Percentiles rank a stretch among this genome's conserved stretches.
phyloP scores from a whole-genome alignment of 2,797 vertebrate species.

The Hippopotamyrus pictus region DNA sequence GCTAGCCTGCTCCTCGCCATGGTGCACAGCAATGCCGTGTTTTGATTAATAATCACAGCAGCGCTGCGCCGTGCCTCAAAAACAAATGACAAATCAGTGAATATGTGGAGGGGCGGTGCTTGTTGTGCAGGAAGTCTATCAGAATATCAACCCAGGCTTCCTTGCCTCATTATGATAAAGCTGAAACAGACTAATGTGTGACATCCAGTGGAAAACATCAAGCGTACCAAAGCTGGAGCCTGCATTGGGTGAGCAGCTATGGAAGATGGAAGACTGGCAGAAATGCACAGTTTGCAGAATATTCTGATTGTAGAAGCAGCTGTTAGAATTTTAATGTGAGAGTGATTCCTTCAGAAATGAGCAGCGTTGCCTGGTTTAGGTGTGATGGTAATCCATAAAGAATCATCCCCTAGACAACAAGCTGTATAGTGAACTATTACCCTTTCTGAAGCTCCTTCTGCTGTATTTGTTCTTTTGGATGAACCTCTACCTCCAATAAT shows the following conservation, averaged over 20 bases:
- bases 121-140: not conserved
- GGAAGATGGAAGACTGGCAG: not conserved
- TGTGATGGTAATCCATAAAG: not conserved
- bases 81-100: not conserved
- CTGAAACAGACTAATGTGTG: not conserved
- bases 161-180: not conserved
- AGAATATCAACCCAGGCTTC: not conserved
- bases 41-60: not conserved
- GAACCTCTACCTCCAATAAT: not conserved
- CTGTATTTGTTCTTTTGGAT: not conserved
- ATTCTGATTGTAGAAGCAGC: not conserved
- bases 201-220: not conserved
- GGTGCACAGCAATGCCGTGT: not conserved
- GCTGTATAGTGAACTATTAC: not conserved
- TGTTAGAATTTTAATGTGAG: not conserved
- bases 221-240: not conserved
- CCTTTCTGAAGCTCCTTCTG: not conserved
- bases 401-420: not conserved
- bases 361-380: not conserved
- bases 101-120: not conserved
- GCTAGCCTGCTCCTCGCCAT: not conserved
- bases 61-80: not conserved
- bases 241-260: not conserved
- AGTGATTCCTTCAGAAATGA: not conserved
- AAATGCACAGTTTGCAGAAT: not conserved